phyloP scores from a whole-genome alignment of 2,888 invertebrate species.

The Alcis repandata region DNA sequence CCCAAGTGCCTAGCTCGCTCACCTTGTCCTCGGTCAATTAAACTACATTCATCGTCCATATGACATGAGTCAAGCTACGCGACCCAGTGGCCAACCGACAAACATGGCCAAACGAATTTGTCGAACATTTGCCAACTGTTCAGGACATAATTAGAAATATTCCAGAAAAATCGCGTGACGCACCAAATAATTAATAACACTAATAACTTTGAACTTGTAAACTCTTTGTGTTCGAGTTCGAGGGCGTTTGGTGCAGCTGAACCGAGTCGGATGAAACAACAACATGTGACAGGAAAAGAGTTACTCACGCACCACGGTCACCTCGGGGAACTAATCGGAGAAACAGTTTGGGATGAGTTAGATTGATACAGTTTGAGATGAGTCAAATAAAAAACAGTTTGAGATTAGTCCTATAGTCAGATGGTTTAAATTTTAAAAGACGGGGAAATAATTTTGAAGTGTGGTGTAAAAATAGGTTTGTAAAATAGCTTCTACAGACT shows the following conservation, averaged over 20 bases:
- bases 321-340: too few species aligned
- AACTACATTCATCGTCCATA: conserved; percentile 24
- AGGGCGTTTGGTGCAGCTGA: conserved; percentile 23
- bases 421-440: too few species aligned
- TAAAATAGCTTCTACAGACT: too few species aligned
- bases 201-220: not conserved
- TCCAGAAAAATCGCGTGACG: not conserved
- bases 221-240: not conserved
- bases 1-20: conserved; percentile 10
- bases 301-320: not conserved
- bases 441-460: too few species aligned
- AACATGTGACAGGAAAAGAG: not conserved
- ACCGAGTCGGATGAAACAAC: conserved; percentile 20
- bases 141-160: not conserved
- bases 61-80: not conserved
- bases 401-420: too few species aligned
- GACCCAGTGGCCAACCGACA: not conserved
- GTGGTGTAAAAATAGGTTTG: too few species aligned
- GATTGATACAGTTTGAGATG: too few species aligned
- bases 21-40: conserved; percentile 37
- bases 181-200: not conserved
- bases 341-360: too few species aligned
- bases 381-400: too few species aligned
- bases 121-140: not conserved
- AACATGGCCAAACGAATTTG: not conserved